Evolutionary conservation across 2,797 vertebrate species (phyloP), one percentile per base, ranked within the genome.

Genomic region (Sarcophilus harrisii): DNA sequence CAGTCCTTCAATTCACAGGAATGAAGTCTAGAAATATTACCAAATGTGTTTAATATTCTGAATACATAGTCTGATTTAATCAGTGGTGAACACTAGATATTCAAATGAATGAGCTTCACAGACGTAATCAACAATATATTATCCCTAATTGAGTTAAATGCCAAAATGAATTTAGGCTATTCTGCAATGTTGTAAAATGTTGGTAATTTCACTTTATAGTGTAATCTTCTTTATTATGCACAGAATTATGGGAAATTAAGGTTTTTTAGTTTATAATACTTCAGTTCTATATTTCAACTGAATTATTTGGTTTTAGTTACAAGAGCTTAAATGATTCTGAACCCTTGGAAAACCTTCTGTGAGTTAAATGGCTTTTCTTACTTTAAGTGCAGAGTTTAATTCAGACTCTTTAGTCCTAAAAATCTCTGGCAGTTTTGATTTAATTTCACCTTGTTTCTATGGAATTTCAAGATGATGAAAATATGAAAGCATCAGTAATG

Each of bases 121-220:
- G 95, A 96, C 57, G 92, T 96, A 96, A 96, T 96, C 95, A 97
- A 97, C 66, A 95, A 93, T 93, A 94, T 96, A 95, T 96, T 97
- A 97, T 96, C 96, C 95, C 92, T 97, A 97, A 96, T 96, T 96
- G 92, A 93, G 87, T 92, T 97, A 97, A 97, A 96, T 97, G 96
- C 29, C 94, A 95, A 95, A 98, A 95, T 91, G 92, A 95, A n/a
- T 96, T 96, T 94, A 96, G 90, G 92, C 96, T 96, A 93, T 96
- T 95, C 59, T 97, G 57, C 81, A 96, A 30, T 96, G 38, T 95
- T 97, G 73, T 90, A 94, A 96, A 92, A 94, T 97, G 92, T 95
- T 96, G 96, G 32, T 95, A 97, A 97, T 96, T 90, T 96, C 60
- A 93, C 29, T 97, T 96, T 95, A 16, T 92, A 96, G 87, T 96